A percentile compares a stretch with the other conserved stretches of the same genome.
Evolutionary conservation across 2,797 vertebrate genomes (phyloP).

Genomic region (Heliangelus exortis): DNA sequence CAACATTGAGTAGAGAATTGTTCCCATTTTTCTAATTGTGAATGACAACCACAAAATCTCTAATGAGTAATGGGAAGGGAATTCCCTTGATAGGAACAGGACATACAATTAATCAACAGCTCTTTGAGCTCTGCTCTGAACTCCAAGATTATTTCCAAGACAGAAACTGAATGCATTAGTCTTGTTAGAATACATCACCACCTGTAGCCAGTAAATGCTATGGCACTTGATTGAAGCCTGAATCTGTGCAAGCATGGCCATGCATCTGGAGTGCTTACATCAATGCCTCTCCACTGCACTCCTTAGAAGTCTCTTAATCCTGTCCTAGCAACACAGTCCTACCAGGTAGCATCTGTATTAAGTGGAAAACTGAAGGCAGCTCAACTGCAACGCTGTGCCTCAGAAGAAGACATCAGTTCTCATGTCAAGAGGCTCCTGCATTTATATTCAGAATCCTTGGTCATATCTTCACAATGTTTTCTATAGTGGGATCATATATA

Average conservation of each 20-base stretch:
- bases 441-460: background rate
- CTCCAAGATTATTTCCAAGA: background rate
- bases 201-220: background rate
- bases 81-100: background rate
- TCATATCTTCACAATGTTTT: background rate
- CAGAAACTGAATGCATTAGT: background rate
- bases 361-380: background rate
- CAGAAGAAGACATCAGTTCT: background rate
- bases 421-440: background rate
- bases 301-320: background rate
- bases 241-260: background rate
- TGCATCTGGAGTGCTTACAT: background rate
- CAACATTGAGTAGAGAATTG: background rate
- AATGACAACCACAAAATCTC: background rate
- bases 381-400: background rate
- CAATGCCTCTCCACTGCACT: background rate
- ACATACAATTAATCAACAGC: background rate
- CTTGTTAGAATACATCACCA: background rate
- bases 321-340: background rate
- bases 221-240: background rate
- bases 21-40: background rate
- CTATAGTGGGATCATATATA: accelerated
- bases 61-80: accelerated
- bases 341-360: background rate
- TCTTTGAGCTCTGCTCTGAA: background rate